Percentiles rank a stretch among this genome's conserved stretches.
Conservation (phyloP, 2,888 invertebrate species). For the Dione vanillae region DNA sequence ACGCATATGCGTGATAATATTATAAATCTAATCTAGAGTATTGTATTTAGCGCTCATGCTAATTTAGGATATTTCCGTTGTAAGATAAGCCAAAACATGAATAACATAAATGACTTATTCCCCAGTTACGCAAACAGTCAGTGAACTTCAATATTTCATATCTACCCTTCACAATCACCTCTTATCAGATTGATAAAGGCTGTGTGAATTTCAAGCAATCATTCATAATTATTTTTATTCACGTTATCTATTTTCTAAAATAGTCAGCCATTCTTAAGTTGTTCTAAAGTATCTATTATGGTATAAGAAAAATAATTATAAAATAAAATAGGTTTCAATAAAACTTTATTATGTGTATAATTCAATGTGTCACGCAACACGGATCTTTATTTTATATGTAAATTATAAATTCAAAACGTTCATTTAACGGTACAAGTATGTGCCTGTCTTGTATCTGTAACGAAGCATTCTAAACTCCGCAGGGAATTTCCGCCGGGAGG, state of each 20-base stretch:
- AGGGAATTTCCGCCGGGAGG: slow-evolving; percentile 48
- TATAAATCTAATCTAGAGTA: slow-evolving; percentile 6
- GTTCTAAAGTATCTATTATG: too few species aligned
- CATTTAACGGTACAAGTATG: slow-evolving; percentile 26
- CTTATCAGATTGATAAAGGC: background rate
- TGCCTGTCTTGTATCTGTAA: slow-evolving; percentile 27
- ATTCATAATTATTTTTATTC: background rate
- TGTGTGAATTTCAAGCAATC: background rate
- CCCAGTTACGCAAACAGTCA: background rate
- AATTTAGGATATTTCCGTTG: slow-evolving; percentile 7
- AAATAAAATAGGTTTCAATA: too few species aligned
- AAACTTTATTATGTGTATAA: too few species aligned
- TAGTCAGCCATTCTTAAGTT: too few species aligned
- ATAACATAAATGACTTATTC: slow-evolving; percentile 1
- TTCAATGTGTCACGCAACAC: slow-evolving; percentile 9
- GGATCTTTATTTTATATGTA: slow-evolving; percentile 1
- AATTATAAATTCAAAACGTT: slow-evolving; percentile 23
- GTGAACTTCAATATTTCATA: slow-evolving; percentile 7
- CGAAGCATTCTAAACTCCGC: slow-evolving; percentile 28
- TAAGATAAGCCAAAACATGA: background rate
- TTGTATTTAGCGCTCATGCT: background rate
- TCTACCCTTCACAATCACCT: background rate
- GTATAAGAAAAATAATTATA: too few species aligned
- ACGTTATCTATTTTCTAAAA: too few species aligned
- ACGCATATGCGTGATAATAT: slow-evolving; percentile 1